Conservation (phyloP, 2,888 invertebrate genomes). For the Mystacides longicornis region DNA sequence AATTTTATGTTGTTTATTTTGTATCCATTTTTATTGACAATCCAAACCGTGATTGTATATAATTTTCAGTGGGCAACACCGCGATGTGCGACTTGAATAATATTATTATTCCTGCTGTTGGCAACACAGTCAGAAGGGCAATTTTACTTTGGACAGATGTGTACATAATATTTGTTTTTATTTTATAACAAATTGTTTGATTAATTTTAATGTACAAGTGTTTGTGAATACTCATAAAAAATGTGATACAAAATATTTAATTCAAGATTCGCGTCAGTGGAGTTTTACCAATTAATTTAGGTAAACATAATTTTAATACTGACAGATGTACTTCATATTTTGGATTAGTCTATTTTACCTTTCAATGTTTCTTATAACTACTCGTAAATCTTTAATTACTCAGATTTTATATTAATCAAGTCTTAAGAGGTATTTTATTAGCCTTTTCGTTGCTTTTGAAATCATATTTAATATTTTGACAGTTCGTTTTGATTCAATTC, state of each 20-base stretch:
- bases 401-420: not conserved
- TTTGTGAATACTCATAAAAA: not conserved
- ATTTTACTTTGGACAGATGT: not conserved
- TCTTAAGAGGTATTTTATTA: not conserved
- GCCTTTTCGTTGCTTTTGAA: not conserved
- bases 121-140: slow-evolving; percentile 2
- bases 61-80: too few species aligned
- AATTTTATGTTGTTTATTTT: not conserved
- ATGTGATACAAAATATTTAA: not conserved
- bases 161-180: not conserved
- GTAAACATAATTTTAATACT: not conserved
- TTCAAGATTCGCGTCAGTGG: not conserved
- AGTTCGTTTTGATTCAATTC: not conserved
- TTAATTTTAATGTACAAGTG: not conserved
- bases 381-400: too few species aligned
- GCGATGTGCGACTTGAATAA: not conserved
- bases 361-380: not conserved
- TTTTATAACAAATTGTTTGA: not conserved
- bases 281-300: not conserved
- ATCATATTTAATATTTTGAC: not conserved
- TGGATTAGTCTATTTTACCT: not conserved
- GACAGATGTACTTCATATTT: not conserved
- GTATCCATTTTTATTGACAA: not conserved
- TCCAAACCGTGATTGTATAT: not conserved
- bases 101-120: not conserved